Percentiles rank a stretch among this genome's conserved stretches.
phyloP scores from a whole-genome alignment of 2,797 vertebrate species.

The Xiphorhynchus erythropygius region DNA sequence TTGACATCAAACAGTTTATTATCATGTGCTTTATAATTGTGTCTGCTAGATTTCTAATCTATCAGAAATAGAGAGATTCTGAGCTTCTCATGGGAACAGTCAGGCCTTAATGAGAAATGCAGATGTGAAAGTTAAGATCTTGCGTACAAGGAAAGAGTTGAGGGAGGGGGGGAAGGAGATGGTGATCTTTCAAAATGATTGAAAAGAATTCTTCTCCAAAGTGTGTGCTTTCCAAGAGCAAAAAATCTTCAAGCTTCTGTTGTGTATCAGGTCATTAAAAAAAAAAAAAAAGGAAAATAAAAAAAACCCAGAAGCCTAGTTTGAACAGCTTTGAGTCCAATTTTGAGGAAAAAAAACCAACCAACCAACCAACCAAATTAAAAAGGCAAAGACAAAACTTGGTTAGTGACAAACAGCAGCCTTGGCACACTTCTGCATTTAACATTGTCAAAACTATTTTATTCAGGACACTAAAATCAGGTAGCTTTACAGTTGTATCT shows the following conservation, averaged over 20 bases:
- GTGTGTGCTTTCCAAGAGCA: not conserved
- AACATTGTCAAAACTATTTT: not conserved
- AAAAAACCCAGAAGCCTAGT: not conserved
- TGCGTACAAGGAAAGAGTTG: not conserved
- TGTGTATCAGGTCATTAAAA: not conserved
- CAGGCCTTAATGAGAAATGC: not conserved
- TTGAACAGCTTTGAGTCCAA: not conserved
- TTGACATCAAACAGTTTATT: conserved; percentile 38
- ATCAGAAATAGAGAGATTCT: conserved; percentile 9
- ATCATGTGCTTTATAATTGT: conserved; percentile 23
- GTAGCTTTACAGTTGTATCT: not conserved
- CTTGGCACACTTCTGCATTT: not conserved
- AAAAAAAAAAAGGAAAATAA: not conserved
- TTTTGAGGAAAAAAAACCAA: not conserved
- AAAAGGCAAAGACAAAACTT: not conserved
- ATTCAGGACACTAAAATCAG: not conserved
- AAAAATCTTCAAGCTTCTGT: not conserved
- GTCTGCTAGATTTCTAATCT: conserved; percentile 15
- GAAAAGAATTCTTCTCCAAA: not conserved
- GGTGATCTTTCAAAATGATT: not conserved
- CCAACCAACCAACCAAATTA: not conserved
- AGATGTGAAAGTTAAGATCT: not conserved
- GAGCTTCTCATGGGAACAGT: not conserved
- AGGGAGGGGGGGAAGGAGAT: not conserved
- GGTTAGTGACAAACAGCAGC: not conserved